These are phyloP conservation scores for Anarhynchus alexandrinus DNA, from an alignment of 2,113 vertebrate genomes.

Conservation along the genomic window DNA sequence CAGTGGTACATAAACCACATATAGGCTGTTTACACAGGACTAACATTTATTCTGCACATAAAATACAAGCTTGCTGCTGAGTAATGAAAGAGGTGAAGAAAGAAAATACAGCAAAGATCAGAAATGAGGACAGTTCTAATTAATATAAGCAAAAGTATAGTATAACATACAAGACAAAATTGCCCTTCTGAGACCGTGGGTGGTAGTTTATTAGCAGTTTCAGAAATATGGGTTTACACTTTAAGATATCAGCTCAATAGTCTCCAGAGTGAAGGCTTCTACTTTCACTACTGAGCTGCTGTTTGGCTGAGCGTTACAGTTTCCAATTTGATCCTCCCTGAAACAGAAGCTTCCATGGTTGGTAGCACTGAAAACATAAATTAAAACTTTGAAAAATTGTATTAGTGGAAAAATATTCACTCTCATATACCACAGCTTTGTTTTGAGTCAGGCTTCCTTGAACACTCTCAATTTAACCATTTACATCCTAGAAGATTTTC, in stretches of 20 bases:
- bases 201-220: conserved; percentile 35
- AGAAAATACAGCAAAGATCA: conserved; percentile 1
- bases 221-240: neutral
- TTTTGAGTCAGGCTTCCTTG: neutral
- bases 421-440: neutral
- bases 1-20: neutral
- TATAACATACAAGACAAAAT: neutral
- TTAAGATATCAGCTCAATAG: neutral
- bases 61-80: neutral
- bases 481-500: neutral
- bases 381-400: conserved; percentile 40
- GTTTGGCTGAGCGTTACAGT: conserved; percentile 22
- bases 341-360: conserved; percentile 59
- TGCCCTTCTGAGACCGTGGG: neutral
- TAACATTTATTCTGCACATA: neutral
- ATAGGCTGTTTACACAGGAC: neutral
- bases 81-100: neutral
- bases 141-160: neutral
- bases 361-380: conserved; percentile 44
- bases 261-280: conserved; percentile 19
- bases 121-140: neutral
- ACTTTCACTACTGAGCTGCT: conserved; percentile 18
- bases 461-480: neutral
- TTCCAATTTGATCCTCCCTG: conserved; percentile 54
- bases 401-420: conserved; percentile 30